These are phyloP conservation scores for Bufo gargarizans DNA, from an alignment of 2,113 vertebrate species.

Conservation along the genomic window DNA sequence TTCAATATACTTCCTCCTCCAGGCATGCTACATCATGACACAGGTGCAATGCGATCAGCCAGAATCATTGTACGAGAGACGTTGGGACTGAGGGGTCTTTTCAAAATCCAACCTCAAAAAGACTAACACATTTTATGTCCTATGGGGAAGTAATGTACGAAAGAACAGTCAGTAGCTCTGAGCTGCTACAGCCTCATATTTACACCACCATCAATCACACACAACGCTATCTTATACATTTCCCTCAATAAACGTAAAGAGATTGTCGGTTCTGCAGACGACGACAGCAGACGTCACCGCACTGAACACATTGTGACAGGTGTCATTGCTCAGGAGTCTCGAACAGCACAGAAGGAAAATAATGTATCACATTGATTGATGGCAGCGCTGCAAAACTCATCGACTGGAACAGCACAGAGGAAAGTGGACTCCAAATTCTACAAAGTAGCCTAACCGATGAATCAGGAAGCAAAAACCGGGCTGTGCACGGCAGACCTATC, in stretches of 20 bases:
- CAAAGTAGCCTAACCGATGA: neutral
- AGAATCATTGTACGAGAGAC: too few species aligned
- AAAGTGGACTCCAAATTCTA: neutral
- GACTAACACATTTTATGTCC: too few species aligned
- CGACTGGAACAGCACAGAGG: neutral
- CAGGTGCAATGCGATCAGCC: neutral
- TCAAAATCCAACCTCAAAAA: too few species aligned
- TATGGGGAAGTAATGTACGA: neutral
- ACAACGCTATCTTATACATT: neutral
- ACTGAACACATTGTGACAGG: slow-evolving; percentile 36
- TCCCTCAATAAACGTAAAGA: neutral
- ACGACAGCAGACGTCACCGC: neutral
- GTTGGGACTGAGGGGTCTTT: neutral
- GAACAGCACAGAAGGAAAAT: neutral
- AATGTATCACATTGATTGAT: slow-evolving; percentile 23
- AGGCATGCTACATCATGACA: neutral
- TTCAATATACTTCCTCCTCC: neutral
- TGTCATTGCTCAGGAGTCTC: neutral
- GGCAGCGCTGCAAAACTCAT: neutral
- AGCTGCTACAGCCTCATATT: neutral
- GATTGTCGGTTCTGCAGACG: neutral
- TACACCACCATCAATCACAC: neutral
- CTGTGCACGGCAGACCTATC: neutral
- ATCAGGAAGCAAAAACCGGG: neutral
- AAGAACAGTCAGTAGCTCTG: neutral